Conservation (phyloP, 2,888 invertebrate species). For the Cephus nigrinus region DNA sequence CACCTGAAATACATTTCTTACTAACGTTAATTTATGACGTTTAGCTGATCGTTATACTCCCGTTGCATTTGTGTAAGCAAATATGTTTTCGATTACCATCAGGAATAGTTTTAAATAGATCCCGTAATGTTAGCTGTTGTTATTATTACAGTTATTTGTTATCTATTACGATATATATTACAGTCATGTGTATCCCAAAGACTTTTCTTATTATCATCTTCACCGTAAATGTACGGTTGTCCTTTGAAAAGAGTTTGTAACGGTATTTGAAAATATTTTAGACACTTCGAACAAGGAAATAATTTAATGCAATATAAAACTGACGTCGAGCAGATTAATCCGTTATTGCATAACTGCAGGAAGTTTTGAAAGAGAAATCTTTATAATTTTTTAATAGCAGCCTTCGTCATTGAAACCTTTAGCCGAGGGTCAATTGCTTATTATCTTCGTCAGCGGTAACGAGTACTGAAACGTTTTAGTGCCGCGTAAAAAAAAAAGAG, state of each 20-base stretch:
- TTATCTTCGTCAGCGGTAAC: slow-evolving; percentile 53
- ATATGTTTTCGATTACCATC: slow-evolving; percentile 5
- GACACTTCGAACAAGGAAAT: not conserved
- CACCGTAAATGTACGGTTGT: not conserved
- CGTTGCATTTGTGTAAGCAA: slow-evolving; percentile 23
- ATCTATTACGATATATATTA: not conserved
- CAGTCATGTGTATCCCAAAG: not conserved
- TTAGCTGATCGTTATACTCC: not conserved
- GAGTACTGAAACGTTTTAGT: slow-evolving; percentile 43
- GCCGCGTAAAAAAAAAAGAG: slow-evolving; percentile 31
- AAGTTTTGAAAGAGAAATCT: not conserved
- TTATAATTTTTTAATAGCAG: slow-evolving; percentile 19
- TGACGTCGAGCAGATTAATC: not conserved
- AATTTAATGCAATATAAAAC: not conserved
- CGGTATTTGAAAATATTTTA: not conserved
- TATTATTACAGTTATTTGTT: not conserved
- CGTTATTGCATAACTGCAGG: not conserved
- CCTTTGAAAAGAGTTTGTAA: not conserved
- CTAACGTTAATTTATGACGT: not conserved
- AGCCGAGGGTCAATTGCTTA: slow-evolving; percentile 63
- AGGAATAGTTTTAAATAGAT: not conserved
- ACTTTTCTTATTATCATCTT: not conserved
- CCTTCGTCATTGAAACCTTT: slow-evolving; percentile 52
- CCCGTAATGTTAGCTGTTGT: not conserved
- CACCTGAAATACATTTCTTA: not conserved